Conservation (phyloP, 2,797 vertebrate genomes). For the Bradypus variegatus region DNA sequence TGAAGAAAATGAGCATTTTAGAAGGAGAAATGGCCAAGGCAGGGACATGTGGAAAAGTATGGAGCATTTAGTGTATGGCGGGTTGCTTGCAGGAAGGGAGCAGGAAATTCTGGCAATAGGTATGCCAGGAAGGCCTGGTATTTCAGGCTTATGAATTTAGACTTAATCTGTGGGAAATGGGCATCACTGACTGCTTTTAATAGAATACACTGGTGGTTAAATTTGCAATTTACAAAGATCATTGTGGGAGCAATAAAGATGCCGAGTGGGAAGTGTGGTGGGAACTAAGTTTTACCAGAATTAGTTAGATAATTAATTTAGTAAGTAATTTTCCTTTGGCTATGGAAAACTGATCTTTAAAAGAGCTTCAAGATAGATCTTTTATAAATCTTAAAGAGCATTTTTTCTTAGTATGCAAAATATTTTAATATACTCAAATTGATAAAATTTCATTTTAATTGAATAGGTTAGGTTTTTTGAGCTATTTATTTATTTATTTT, state of each 20-base stretch:
- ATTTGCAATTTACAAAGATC: conserved; percentile 12
- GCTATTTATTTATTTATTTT: too few relatives aligned
- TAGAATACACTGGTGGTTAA: background rate
- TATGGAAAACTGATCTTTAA: conserved; percentile 19
- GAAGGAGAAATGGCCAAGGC: background rate
- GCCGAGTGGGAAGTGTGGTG: background rate
- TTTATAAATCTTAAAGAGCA: background rate
- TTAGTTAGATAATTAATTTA: conserved; percentile 31
- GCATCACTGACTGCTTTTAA: background rate
- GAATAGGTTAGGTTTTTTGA: too few relatives aligned
- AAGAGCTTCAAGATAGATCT: conserved; percentile 26
- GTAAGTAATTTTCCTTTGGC: conserved; percentile 19
- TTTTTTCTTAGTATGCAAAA: too few relatives aligned
- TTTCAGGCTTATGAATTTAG: background rate
- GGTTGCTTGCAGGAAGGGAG: background rate
- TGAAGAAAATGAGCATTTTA: background rate
- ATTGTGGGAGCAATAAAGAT: conserved; percentile 3
- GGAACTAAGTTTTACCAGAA: conserved; percentile 26
- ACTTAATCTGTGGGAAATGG: conserved; percentile 23
- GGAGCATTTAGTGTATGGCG: background rate
- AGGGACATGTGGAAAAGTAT: background rate
- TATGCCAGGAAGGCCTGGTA: background rate
- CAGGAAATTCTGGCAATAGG: background rate
- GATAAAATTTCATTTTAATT: too few relatives aligned
- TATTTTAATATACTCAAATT: too few relatives aligned